Evolutionary conservation across 2,113 vertebrate genomes (phyloP).

Genomic region (Burhinus bistriatus): DNA sequence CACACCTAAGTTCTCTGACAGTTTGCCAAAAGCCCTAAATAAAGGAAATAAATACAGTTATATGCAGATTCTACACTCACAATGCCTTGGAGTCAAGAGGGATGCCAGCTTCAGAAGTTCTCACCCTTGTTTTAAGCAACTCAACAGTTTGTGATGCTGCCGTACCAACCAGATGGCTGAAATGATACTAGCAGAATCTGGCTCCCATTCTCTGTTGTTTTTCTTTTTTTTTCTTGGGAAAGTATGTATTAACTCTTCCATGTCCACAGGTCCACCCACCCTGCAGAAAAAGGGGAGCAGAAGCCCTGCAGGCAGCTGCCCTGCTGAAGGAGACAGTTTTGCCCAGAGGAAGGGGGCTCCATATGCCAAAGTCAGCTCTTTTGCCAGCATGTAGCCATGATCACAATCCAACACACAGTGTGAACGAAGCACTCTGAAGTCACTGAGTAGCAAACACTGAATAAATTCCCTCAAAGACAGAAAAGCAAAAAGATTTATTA

Average conservation of each 20-base stretch:
- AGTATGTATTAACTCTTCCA: background rate
- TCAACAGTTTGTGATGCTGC: background rate
- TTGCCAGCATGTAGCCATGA: background rate
- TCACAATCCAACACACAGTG: background rate
- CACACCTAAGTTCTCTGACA: background rate
- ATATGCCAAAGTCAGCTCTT: background rate
- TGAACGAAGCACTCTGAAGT: background rate
- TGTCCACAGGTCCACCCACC: background rate
- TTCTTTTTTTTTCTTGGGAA: background rate
- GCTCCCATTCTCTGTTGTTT: background rate
- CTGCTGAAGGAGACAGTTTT: rapidly evolving
- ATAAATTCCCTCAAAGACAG: background rate
- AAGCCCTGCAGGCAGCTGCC: background rate
- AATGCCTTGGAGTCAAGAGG: background rate
- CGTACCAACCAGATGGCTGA: background rate
- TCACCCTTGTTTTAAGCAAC: background rate
- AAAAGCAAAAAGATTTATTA: background rate
- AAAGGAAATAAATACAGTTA: background rate
- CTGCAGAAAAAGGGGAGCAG: background rate
- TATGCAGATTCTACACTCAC: background rate
- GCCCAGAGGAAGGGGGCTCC: background rate
- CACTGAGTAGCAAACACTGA: background rate
- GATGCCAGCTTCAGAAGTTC: background rate
- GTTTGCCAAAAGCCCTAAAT: background rate
- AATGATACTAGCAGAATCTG: background rate